A percentile compares a stretch with the other conserved stretches of the same genome.
Evolutionary conservation across 2,797 vertebrate species (phyloP).

Genomic region (Eulemur albifrons): DNA sequence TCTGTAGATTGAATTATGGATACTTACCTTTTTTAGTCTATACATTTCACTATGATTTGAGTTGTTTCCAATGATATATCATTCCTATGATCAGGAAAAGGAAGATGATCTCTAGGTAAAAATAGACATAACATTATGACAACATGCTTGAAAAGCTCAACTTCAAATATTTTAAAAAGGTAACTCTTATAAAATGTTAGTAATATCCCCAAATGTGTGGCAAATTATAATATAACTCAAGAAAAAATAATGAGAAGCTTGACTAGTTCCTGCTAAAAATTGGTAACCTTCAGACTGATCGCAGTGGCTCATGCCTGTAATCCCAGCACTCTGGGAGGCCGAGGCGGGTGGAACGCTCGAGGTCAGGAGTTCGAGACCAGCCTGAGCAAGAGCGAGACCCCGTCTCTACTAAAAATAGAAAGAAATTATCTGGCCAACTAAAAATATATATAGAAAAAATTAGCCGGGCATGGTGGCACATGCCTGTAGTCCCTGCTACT

Average conservation of each 20-base stretch:
- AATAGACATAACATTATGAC: neutral
- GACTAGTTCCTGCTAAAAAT: neutral
- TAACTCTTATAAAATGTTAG: neutral
- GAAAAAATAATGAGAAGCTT: neutral
- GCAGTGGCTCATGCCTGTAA: no score
- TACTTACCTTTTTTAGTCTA: neutral
- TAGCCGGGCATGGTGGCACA: no score
- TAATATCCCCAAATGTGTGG: neutral
- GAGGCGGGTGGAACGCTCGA: no score
- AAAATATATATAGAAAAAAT: no score
- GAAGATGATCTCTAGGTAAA: neutral
- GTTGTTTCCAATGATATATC: neutral
- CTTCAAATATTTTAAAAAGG: neutral
- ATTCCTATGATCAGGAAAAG: neutral
- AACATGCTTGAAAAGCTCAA: neutral
- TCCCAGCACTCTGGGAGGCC: no score
- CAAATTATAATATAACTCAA: neutral
- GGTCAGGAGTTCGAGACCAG: no score
- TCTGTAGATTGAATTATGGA: neutral
- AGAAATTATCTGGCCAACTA: no score
- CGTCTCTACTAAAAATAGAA: no score
- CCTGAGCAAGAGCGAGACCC: no score
- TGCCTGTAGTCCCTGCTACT: no score
- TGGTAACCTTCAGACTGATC: neutral
- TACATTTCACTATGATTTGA: neutral